A percentile compares a stretch with the other conserved stretches of the same genome.
These are phyloP conservation scores for Sarcophaga variegata DNA, from an alignment of 2,888 invertebrate genomes.

Conservation along the genomic window DNA sequence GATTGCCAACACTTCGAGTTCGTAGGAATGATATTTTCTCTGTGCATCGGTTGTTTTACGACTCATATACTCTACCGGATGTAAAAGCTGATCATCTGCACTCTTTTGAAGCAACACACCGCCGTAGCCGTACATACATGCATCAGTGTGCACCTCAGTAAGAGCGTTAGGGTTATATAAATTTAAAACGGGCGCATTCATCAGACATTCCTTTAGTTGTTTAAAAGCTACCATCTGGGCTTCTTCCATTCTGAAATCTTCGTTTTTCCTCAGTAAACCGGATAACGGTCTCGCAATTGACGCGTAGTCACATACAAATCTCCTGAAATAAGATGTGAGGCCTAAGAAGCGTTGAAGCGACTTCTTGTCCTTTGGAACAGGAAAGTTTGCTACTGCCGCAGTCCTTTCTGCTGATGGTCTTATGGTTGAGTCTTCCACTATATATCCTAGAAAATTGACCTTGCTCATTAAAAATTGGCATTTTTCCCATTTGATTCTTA, in stretches of 20 bases:
- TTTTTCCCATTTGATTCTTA: conserved; percentile 68
- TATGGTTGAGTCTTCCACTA: conserved; percentile 55
- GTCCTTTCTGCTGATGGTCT: conserved; percentile 51
- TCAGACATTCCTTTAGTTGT: conserved; percentile 21
- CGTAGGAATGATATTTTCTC: conserved; percentile 24
- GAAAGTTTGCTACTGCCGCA: conserved; percentile 50
- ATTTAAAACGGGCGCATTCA: conserved; percentile 24
- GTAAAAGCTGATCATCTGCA: conserved; percentile 13
- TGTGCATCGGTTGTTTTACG: background rate
- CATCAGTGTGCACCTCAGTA: conserved; percentile 67
- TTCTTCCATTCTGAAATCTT: conserved; percentile 69
- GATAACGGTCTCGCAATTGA: conserved; percentile 49
- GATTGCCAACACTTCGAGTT: conserved; percentile 8
- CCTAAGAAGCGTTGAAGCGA: conserved; percentile 48
- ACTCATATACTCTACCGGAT: conserved; percentile 49
- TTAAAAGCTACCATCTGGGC: conserved; percentile 56
- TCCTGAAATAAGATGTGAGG: conserved; percentile 63
- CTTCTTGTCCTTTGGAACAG: conserved; percentile 38
- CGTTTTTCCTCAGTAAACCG: conserved; percentile 65
- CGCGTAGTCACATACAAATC: conserved; percentile 56
- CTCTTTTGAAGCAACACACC: conserved; percentile 39
- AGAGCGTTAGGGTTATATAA: too few species aligned
- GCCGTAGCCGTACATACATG: conserved; percentile 67
- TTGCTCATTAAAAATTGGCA: conserved; percentile 64
- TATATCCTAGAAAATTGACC: conserved; percentile 62